Evolutionary conservation across 2,888 invertebrate species (phyloP), one percentile per base, ranked within the genome.

Genomic region (Drosophila multiciliata): DNA sequence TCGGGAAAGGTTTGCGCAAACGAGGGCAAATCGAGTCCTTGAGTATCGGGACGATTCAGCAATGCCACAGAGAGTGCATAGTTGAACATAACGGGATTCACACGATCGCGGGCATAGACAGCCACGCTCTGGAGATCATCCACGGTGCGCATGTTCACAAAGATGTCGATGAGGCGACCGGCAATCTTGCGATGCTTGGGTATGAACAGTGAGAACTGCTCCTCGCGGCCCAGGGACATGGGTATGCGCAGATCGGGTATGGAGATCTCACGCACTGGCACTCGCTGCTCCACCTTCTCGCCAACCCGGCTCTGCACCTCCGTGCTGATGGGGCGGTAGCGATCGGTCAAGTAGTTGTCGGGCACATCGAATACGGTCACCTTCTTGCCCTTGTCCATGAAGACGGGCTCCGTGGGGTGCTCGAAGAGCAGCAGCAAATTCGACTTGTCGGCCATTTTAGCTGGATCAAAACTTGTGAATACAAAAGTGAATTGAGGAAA

Each of bases 31-130:
- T 93, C 93, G 20, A 96, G 89, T 59, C 94, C 93, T 81, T 94
- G 94, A 23, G 96, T 95, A 87, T 96, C 96, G 1, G 92, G 91
- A 12, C 94, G 93, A 93, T 97, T 96, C 80, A 96, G 93, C 45
- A 97, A 92, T 0, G 96, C 96, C 29, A 97, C 96, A 1, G 97
- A 96, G 36, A 96, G 94, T 32, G 96, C 95, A 91, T 97, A 97
- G 91, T 97, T 96, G 93, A 96, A 98, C 83, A 98, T 92, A 75
- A 96, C 95, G 0, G 97, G 96, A 92, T 98, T 98, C 6, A 97
- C 93, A 49, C 96, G 95, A 79, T 96, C 96, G 49, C 97, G 94
- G 35, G 95, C 95, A 87, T 94, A 97, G 17, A 95, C 95, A 42
- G 96, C 95, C 33, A 96, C 59, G 95, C 94, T 72, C 83, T 95